Percentiles rank a stretch among this genome's conserved stretches.
phyloP scores from a whole-genome alignment of 1,140 invertebrate species.

The Tachypleus tridentatus region DNA sequence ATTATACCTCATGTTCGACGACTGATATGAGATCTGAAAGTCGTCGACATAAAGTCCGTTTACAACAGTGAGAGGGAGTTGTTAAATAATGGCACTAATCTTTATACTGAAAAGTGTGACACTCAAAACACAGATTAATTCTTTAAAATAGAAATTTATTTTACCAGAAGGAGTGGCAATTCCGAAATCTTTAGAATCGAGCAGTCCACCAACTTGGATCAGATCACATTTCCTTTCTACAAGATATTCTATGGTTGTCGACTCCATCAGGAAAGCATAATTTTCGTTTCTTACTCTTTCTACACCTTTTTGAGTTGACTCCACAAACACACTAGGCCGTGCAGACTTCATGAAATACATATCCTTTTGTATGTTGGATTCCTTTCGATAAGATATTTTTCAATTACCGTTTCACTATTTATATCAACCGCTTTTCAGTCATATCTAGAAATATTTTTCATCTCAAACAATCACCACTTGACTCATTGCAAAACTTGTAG shows the following conservation, averaged over 20 bases:
- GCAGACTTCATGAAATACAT: constrained; percentile 72
- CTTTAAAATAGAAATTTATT: neutral
- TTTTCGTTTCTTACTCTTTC: constrained; percentile 61
- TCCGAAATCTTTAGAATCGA: constrained; percentile 45
- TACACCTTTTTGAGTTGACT: constrained; percentile 68
- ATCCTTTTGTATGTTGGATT: constrained; percentile 77
- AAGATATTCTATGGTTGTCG: constrained; percentile 63
- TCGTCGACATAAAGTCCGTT: no score
- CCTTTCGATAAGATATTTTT: constrained; percentile 41
- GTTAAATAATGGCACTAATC: no score
- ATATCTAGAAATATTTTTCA: neutral
- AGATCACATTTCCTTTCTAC: constrained; percentile 60
- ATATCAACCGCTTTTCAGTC: no score
- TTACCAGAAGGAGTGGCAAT: constrained; percentile 31
- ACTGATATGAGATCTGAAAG: no score
- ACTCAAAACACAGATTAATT: no score
- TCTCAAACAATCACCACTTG: neutral
- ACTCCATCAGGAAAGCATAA: constrained; percentile 68
- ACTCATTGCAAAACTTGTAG: neutral
- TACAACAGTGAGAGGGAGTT: no score
- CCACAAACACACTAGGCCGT: constrained; percentile 65
- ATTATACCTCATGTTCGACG: no score
- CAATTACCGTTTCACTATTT: neutral
- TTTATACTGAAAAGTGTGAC: no score
- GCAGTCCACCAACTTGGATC: constrained; percentile 55